Evolutionary conservation across 2,113 vertebrate genomes (phyloP), one percentile per base, ranked within the genome.

Genomic region (Gobius niger): DNA sequence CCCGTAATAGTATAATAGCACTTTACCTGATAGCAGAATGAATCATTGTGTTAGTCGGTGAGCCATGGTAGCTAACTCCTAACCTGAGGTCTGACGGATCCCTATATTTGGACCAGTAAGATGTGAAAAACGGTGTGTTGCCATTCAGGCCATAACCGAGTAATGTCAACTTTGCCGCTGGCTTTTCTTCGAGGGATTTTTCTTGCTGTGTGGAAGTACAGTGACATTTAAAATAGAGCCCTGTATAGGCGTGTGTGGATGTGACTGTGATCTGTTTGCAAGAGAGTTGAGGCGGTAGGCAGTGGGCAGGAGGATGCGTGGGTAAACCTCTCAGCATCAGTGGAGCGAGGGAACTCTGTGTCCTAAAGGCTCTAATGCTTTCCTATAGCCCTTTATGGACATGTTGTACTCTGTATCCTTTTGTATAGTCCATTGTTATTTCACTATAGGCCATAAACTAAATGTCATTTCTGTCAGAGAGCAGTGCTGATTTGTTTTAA

Each of bases 261-360:
- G 68, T 47, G 65, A 56, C 1, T 51, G 60, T 80, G 64, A 57
- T 73, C 69, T 63, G 24, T 34, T 34, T 3, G 24, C 24, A 34
- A 34, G 24, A 34, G 67, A 82, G 51, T 73, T 75, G 76, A 69
- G 53, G 63, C 77, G 71, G 79, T 67, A 72, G 65, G 66, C 73
- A 76, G 85, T 84, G 74, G 87, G 85, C 77, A 81, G 83, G 44
- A 5, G 7, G 44, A 53, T 68, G 84, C 63, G 80, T 87, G 80
- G 81, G 71, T 73, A 75, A 63, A 86, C 75, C 78, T 77, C 77
- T 83, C 82, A 1, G 65, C 69, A 71, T 79, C 83, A 75, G 69
- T 74, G 67, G 68, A 63, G 56, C 67, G 63, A 63, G 57, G 74
- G 68, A 84, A 77, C 79, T 69, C 82, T 68, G 47, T 66, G 9